Evolutionary conservation across 2,797 vertebrate species (phyloP).

Genomic region (Anolis apletophallus): DNA sequence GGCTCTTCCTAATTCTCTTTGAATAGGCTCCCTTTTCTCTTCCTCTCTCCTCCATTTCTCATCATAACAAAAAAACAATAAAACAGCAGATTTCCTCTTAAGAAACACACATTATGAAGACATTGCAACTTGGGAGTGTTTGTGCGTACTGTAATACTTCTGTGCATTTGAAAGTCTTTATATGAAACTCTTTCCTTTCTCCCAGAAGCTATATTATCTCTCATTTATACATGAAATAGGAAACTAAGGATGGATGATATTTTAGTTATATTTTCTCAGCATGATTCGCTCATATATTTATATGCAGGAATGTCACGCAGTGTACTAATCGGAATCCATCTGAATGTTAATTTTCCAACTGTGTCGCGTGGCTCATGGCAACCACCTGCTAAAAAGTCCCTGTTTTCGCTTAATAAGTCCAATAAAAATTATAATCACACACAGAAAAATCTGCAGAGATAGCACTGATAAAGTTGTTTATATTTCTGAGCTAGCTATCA

Average conservation of each 20-base stretch:
- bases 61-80: not conserved
- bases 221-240: conserved; percentile 16
- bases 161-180: conserved; percentile 23
- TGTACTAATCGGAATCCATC: conserved; percentile 36
- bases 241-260: conserved; percentile 40
- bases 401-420: conserved; percentile 46
- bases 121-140: not conserved
- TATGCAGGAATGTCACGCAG: conserved; percentile 45
- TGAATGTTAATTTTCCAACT: conserved; percentile 57
- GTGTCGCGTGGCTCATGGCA: conserved; percentile 42
- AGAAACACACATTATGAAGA: conserved; percentile 11
- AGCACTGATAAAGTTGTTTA: conserved; percentile 38
- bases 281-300: conserved; percentile 34
- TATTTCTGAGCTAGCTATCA: conserved; percentile 44
- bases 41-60: not conserved
- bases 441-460: conserved; percentile 5
- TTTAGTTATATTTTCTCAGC: conserved; percentile 37
- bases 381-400: conserved; percentile 42
- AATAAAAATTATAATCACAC: conserved; percentile 50
- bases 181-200: conserved; percentile 20
- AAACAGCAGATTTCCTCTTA: not conserved
- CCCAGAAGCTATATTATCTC: conserved; percentile 20
- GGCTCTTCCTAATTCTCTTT: not conserved
- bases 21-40: not conserved
- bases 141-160: not conserved